Evolutionary conservation across 2,113 vertebrate genomes (phyloP).

Genomic region (Micromys minutus): DNA sequence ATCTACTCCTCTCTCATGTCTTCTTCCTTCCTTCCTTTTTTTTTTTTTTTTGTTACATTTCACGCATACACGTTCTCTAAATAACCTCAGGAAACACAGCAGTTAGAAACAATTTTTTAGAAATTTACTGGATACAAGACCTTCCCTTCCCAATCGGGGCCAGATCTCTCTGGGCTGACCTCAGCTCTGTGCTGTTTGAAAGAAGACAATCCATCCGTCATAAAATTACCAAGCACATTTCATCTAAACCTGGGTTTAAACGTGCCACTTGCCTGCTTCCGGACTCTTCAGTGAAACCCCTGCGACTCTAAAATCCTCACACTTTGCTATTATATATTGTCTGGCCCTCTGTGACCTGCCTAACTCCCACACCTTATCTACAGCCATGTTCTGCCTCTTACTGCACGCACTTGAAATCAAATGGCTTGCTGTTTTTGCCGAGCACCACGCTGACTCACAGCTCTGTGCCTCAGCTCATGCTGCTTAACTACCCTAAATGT

Average conservation of each 20-base stretch:
- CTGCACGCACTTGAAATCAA: conserved; percentile 50
- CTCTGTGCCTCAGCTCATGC: conserved; percentile 58
- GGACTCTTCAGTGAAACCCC: background rate
- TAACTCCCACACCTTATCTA: conserved; percentile 19
- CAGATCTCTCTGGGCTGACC: background rate
- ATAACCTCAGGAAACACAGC: background rate
- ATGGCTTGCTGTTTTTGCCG: conserved; percentile 55
- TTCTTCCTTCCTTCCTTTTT: background rate
- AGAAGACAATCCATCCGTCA: background rate
- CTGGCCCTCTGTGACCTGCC: conserved; percentile 1
- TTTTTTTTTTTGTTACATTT: background rate
- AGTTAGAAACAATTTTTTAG: background rate
- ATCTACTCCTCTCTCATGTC: background rate
- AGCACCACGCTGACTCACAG: conserved; percentile 67
- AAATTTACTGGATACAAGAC: background rate
- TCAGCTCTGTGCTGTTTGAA: background rate
- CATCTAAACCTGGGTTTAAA: background rate
- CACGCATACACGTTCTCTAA: background rate
- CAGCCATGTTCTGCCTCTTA: conserved; percentile 43
- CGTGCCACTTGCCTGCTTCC: background rate
- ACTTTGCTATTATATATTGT: background rate
- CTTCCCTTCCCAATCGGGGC: too few relatives aligned
- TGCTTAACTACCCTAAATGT: conserved; percentile 66
- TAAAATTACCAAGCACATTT: background rate
- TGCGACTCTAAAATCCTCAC: background rate